These are phyloP conservation scores for Caenorhabditis sp. DNA, from an alignment of 2,888 invertebrate species.

Conservation along the genomic window DNA sequence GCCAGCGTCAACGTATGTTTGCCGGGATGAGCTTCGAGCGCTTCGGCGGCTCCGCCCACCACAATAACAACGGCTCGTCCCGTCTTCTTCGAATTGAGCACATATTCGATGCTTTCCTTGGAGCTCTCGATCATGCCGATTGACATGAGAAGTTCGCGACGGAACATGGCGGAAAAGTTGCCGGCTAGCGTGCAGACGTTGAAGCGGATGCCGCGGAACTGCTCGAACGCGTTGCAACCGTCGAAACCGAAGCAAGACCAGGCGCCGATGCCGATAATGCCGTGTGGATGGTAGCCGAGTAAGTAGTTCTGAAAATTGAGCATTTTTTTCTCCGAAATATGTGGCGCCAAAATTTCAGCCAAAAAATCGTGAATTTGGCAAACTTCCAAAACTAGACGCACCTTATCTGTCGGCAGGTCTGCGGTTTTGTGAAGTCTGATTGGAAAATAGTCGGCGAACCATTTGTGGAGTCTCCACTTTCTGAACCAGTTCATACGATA, in stretches of 20 bases:
- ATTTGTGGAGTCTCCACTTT: conserved; percentile 76
- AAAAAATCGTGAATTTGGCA: no score
- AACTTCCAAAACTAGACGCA: conserved; percentile 4
- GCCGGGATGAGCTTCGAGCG: conserved; percentile 47
- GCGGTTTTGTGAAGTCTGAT: conserved; percentile 82
- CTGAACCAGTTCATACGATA: conserved; percentile 36
- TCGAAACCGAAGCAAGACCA: conserved; percentile 83
- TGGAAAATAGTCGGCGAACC: conserved; percentile 86
- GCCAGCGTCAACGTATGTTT: conserved; percentile 37
- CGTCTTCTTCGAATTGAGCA: conserved; percentile 31
- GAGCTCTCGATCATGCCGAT: conserved; percentile 47
- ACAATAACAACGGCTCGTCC: conserved; percentile 47
- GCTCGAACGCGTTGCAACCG: conserved; percentile 72
- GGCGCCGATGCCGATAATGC: conserved; percentile 83
- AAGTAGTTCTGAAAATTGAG: conserved; percentile 46
- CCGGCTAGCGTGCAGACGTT: conserved; percentile 41
- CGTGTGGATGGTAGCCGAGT: conserved; percentile 87
- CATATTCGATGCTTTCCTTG: conserved; percentile 44
- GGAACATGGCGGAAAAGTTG: conserved; percentile 45
- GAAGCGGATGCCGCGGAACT: conserved; percentile 38
- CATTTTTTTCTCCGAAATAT: no score
- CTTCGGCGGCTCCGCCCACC: conserved; percentile 49
- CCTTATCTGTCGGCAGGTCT: conserved; percentile 75
- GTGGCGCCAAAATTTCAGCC: no score
- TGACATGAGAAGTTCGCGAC: conserved; percentile 72